phyloP scores from a whole-genome alignment of 1,140 invertebrate genomes.

The Callitettix versicolor region DNA sequence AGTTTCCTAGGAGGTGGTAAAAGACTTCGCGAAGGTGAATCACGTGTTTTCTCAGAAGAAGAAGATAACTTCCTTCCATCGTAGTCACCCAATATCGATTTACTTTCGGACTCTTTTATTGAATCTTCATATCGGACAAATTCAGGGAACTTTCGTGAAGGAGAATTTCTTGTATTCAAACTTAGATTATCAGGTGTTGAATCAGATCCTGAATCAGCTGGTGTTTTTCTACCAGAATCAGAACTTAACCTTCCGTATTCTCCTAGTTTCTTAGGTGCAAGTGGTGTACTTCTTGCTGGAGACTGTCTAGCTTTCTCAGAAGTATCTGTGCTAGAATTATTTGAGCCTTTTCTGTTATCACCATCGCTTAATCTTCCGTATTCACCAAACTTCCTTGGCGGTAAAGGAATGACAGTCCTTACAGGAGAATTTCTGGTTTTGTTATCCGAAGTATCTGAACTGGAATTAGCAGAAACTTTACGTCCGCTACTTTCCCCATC shows the following conservation, averaged over 20 bases:
- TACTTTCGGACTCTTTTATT: slow-evolving; percentile 10
- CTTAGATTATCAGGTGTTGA: slow-evolving; percentile 5
- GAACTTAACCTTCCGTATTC: slow-evolving; percentile 23
- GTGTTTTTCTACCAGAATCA: slow-evolving; percentile 15
- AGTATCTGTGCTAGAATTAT: slow-evolving; percentile 10
- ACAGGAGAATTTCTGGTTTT: slow-evolving; percentile 12
- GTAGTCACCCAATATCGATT: slow-evolving; percentile 13
- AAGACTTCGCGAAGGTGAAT: slow-evolving; percentile 22
- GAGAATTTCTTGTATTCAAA: slow-evolving; percentile 11
- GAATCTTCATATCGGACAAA: slow-evolving; percentile 7
- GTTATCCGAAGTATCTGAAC: slow-evolving; percentile 8
- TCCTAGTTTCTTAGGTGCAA: slow-evolving; percentile 20
- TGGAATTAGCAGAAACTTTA: slow-evolving; percentile 18
- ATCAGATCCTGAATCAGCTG: slow-evolving; percentile 8
- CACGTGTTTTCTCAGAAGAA: slow-evolving; percentile 18
- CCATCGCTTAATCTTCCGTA: slow-evolving; percentile 26
- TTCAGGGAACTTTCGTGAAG: slow-evolving; percentile 15
- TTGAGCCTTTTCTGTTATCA: slow-evolving; percentile 14
- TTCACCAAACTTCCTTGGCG: slow-evolving; percentile 24
- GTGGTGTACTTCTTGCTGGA: slow-evolving; percentile 14
- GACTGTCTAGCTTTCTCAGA: slow-evolving; percentile 15
- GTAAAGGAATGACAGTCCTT: slow-evolving; percentile 12
- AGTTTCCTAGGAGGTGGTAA: slow-evolving; percentile 27
- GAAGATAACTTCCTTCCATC: slow-evolving; percentile 13
- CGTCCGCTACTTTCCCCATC: slow-evolving; percentile 21